A percentile compares a stretch with the other conserved stretches of the same genome.
These are phyloP conservation scores for Natrix natrix DNA, from an alignment of 2,797 vertebrate genomes.

Conservation along the genomic window DNA sequence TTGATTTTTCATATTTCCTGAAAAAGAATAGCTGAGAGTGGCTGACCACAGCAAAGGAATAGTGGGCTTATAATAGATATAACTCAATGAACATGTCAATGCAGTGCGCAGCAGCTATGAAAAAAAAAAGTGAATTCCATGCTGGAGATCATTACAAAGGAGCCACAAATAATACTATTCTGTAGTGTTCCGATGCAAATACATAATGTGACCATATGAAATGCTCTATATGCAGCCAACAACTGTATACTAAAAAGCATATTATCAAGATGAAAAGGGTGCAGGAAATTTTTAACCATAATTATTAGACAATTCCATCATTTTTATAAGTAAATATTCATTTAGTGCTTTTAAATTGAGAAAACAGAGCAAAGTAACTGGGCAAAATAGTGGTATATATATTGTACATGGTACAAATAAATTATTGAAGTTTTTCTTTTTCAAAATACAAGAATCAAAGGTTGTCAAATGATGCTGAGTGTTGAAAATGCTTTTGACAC, in stretches of 20 bases:
- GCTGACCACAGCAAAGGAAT: not conserved
- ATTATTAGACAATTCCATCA: not conserved
- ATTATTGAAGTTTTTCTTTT: not conserved
- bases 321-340: not conserved
- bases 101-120: not conserved
- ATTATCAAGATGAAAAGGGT: not conserved
- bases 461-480: not conserved
- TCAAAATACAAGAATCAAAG: not conserved
- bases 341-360: not conserved
- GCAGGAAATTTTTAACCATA: not conserved
- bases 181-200: not conserved
- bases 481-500: not conserved
- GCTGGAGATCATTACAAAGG: not conserved
- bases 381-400: not conserved
- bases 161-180: not conserved
- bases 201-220: not conserved
- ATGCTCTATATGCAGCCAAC: not conserved
- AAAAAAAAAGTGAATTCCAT: not conserved
- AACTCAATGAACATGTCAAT: not conserved
- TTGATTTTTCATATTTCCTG: not conserved
- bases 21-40: not conserved
- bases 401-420: not conserved
- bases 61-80: not conserved
- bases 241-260: not conserved
- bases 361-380: not conserved